Conservation (phyloP, 2,888 invertebrate genomes). For the Nipponacmea schrenckii region DNA sequence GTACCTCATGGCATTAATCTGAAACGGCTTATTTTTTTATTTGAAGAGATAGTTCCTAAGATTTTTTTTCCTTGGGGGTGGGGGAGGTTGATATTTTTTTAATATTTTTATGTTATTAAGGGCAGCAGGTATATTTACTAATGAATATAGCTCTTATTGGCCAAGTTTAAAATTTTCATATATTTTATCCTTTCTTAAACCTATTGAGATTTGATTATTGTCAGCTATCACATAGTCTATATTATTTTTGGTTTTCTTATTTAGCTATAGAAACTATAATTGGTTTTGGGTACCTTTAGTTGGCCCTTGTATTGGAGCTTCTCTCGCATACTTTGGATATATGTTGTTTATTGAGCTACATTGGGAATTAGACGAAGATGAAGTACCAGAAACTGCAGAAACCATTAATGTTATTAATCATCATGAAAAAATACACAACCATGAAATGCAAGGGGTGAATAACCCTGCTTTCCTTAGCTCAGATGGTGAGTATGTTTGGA, state of each 20-base stretch:
- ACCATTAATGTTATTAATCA: neutral
- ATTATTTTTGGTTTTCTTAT: neutral
- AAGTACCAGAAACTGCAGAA: neutral
- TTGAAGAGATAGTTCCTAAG: too few relatives aligned
- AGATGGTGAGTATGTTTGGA: neutral
- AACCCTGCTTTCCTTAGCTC: neutral
- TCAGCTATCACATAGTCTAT: too few relatives aligned
- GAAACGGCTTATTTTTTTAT: too few relatives aligned
- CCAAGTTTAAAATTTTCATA: too few relatives aligned
- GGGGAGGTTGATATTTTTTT: too few relatives aligned
- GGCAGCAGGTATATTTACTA: too few relatives aligned
- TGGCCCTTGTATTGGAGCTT: slow-evolving; percentile 27
- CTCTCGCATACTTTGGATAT: slow-evolving; percentile 25
- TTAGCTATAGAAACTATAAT: slow-evolving; percentile 32
- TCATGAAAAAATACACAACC: neutral
- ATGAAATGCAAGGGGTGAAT: neutral
- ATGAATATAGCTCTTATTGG: too few relatives aligned
- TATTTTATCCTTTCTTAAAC: too few relatives aligned
- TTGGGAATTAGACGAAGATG: slow-evolving; percentile 20
- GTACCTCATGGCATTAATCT: too few relatives aligned
- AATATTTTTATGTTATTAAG: too few relatives aligned
- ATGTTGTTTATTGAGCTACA: slow-evolving; percentile 25
- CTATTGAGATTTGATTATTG: too few relatives aligned
- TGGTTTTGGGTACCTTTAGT: slow-evolving; percentile 36
- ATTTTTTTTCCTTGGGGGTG: too few relatives aligned